Percentiles rank a stretch among this genome's conserved stretches.
phyloP scores from a whole-genome alignment of 2,888 invertebrate species.

The Gastrophysa polygoni region DNA sequence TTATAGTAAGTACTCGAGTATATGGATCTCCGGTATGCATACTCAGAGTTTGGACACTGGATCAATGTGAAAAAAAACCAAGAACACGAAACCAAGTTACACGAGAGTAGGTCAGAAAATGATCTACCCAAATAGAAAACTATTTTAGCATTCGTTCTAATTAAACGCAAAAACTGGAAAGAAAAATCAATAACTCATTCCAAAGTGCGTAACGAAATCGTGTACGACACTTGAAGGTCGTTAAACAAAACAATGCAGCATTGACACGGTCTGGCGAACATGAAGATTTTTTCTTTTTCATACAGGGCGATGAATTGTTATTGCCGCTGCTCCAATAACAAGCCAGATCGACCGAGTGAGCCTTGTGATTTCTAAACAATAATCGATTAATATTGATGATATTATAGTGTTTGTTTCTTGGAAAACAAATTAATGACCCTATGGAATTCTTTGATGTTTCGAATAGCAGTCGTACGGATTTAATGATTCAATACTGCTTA shows the following conservation, averaged over 20 bases:
- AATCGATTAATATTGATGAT: not conserved
- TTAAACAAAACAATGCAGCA: constrained; percentile 46
- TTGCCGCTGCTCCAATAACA: constrained; percentile 13
- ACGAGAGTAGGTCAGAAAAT: too few relatives aligned
- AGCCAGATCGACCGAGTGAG: not conserved
- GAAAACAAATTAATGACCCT: not conserved
- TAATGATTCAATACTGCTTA: too few relatives aligned
- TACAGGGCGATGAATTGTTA: constrained; percentile 30
- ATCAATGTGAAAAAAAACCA: too few relatives aligned
- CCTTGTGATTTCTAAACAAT: not conserved
- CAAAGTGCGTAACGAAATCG: constrained; percentile 41
- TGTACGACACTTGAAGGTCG: constrained; percentile 39
- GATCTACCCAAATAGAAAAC: too few relatives aligned
- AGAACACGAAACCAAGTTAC: too few relatives aligned
- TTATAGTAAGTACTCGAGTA: too few relatives aligned
- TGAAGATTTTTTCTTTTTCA: constrained; percentile 20
- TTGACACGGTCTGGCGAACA: constrained; percentile 46
- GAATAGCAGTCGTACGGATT: too few relatives aligned
- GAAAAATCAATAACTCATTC: constrained; percentile 33
- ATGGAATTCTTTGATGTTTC: not conserved
- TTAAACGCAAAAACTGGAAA: constrained; percentile 23
- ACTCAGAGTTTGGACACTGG: too few relatives aligned
- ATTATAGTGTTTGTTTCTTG: not conserved
- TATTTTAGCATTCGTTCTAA: constrained; percentile 5
- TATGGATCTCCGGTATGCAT: too few relatives aligned